phyloP scores from a whole-genome alignment of 2,888 invertebrate species.

The Eupeodes luniger region DNA sequence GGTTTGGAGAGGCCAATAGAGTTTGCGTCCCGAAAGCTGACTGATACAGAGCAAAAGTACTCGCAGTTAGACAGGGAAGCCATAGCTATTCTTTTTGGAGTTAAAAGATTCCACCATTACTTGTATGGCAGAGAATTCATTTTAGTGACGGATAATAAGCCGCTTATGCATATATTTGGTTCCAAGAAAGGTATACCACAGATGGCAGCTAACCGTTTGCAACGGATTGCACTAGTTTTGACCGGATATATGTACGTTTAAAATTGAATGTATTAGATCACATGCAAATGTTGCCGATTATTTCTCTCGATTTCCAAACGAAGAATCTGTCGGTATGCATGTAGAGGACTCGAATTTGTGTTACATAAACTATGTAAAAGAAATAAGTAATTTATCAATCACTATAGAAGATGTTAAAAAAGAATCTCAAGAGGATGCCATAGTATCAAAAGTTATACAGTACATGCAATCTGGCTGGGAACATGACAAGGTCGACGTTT shows the following conservation, averaged over 20 bases:
- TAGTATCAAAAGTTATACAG: background rate
- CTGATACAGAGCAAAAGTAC: slow-evolving; percentile 78
- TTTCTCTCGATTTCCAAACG: slow-evolving; percentile 1
- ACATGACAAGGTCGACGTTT: slow-evolving; percentile 11
- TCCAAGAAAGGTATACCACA: slow-evolving; percentile 47
- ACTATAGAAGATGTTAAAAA: background rate
- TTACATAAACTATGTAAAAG: slow-evolving; percentile 40
- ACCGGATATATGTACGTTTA: background rate
- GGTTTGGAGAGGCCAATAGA: slow-evolving; percentile 63
- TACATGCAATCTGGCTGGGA: background rate
- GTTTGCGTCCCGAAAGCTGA: slow-evolving; percentile 42
- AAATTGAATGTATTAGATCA: too few species aligned
- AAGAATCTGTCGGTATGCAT: slow-evolving; percentile 2
- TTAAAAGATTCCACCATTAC: slow-evolving; percentile 80
- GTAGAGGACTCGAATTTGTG: background rate
- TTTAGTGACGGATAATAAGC: slow-evolving; percentile 57
- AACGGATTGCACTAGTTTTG: slow-evolving; percentile 21
- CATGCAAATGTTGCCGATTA: too few species aligned
- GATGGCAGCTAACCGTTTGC: slow-evolving; percentile 41
- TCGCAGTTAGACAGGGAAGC: slow-evolving; percentile 79
- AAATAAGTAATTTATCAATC: too few species aligned
- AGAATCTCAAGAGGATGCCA: background rate
- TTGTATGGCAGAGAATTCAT: slow-evolving; percentile 36
- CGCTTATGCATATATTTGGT: slow-evolving; percentile 51
- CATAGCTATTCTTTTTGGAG: slow-evolving; percentile 80